Conservation (phyloP, 2,797 vertebrate genomes). For the Micropoecilia bifurca region DNA sequence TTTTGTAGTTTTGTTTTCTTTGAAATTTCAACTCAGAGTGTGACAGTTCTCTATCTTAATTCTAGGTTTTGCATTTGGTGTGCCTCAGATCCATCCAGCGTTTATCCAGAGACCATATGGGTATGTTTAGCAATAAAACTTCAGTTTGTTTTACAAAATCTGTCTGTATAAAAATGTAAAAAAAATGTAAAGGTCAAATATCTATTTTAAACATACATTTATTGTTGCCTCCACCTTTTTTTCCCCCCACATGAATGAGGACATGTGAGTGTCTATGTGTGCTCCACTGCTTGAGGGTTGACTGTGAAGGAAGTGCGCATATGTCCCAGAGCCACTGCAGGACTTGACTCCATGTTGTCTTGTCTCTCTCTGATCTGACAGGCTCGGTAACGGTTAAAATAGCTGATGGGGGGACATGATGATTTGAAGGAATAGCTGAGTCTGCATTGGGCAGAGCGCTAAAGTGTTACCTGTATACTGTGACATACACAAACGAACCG, state of each 20-base stretch:
- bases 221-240: conserved; percentile 45
- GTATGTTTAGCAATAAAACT: conserved; percentile 81
- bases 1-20: neutral
- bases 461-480: conserved; percentile 95
- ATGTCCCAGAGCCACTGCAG: conserved; percentile 70
- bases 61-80: conserved; percentile 95
- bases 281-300: conserved; percentile 76
- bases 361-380: conserved; percentile 99
- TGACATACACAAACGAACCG: conserved; percentile 93
- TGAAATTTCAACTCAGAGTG: neutral
- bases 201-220: conserved; percentile 49
- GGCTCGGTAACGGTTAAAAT: conserved; percentile 98
- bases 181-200: neutral
- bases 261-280: conserved; percentile 68
- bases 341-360: conserved; percentile 92
- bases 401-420: conserved; percentile 95
- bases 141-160: conserved; percentile 9
- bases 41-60: conserved; percentile 43
- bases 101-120: conserved; percentile 98
- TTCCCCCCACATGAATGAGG: conserved; percentile 51
- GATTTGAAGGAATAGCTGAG: conserved; percentile 97
- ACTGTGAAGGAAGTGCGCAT: conserved; percentile 79
- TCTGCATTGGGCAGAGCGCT: conserved; percentile 92
- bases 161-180: conserved; percentile 7
- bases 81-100: conserved; percentile 97